Evolutionary conservation across 2,888 invertebrate genomes (phyloP).

Genomic region (Phyto melanocephala): DNA sequence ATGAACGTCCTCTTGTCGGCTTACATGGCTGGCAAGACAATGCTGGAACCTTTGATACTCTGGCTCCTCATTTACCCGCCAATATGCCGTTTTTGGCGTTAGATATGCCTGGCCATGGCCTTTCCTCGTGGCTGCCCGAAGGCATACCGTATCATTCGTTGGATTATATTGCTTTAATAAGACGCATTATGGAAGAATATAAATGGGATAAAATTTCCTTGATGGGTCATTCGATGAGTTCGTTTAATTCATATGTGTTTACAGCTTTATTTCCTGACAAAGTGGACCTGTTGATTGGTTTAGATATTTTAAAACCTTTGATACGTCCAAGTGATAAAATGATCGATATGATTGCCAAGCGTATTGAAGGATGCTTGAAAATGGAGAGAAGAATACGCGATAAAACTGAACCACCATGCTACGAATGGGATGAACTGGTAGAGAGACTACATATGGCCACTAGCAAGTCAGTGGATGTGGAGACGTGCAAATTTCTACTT

Average conservation of each 20-base stretch:
- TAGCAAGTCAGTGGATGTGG: constrained; percentile 80
- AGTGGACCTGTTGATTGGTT: constrained; percentile 74
- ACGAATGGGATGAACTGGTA: constrained; percentile 82
- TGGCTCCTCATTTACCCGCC: constrained; percentile 82
- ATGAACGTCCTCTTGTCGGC: constrained; percentile 84
- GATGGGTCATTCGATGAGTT: constrained; percentile 85
- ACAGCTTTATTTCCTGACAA: constrained; percentile 82
- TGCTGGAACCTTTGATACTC: constrained; percentile 85
- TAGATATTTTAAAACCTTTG: constrained; percentile 75
- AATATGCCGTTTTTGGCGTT: constrained; percentile 81
- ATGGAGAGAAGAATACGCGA: constrained; percentile 75
- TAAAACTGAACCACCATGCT: constrained; percentile 81
- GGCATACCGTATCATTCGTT: constrained; percentile 81
- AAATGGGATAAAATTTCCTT: constrained; percentile 85
- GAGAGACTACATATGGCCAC: constrained; percentile 81
- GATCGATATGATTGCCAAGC: constrained; percentile 75
- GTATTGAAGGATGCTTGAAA: constrained; percentile 78
- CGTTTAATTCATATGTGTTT: constrained; percentile 82
- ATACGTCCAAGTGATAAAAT: constrained; percentile 68
- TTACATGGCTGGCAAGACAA: constrained; percentile 82
- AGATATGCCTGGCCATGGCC: constrained; percentile 86
- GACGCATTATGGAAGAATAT: constrained; percentile 82
- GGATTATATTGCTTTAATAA: constrained; percentile 79
- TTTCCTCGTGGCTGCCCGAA: constrained; percentile 84
- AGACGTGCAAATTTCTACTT: constrained; percentile 81